phyloP scores from a whole-genome alignment of 2,888 invertebrate genomes.

The Hybos culiciformis region DNA sequence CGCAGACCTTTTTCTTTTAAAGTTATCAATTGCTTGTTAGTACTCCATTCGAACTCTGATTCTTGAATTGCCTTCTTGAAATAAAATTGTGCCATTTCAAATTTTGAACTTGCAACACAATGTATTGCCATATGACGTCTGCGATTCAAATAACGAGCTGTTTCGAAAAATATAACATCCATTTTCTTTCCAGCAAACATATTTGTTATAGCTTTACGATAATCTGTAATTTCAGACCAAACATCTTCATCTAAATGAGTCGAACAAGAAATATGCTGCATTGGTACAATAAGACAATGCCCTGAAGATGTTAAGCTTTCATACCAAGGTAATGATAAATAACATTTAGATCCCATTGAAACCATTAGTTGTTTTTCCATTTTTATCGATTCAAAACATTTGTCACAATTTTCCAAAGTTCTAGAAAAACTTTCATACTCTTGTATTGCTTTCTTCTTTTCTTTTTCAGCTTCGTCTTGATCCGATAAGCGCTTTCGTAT shows the following conservation, averaged over 20 bases:
- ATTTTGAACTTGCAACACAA: conserved; percentile 75
- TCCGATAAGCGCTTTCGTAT: conserved; percentile 52
- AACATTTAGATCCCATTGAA: conserved; percentile 67
- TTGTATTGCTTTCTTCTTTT: conserved; percentile 51
- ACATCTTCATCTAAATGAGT: conserved; percentile 88
- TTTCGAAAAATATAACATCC: conserved; percentile 86
- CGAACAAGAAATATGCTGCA: conserved; percentile 63
- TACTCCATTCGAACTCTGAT: conserved; percentile 88
- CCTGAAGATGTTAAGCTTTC: conserved; percentile 64
- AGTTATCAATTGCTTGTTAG: conserved; percentile 81
- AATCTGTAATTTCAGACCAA: conserved; percentile 70
- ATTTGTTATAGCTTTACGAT: conserved; percentile 60
- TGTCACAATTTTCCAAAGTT: conserved; percentile 64
- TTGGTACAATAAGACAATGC: conserved; percentile 77
- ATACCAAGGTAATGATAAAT: conserved; percentile 66
- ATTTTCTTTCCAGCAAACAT: conserved; percentile 60
- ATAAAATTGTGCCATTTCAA: conserved; percentile 85
- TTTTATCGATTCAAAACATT: conserved; percentile 67
- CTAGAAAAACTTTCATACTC: conserved; percentile 57
- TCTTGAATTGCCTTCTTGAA: conserved; percentile 97
- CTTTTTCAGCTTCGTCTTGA: conserved; percentile 45
- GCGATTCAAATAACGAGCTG: conserved; percentile 55
- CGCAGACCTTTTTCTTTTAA: conserved; percentile 56
- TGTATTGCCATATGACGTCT: conserved; percentile 78
- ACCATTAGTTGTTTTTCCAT: conserved; percentile 77